Conservation (phyloP, 2,797 vertebrate species). For the Esox lucius region DNA sequence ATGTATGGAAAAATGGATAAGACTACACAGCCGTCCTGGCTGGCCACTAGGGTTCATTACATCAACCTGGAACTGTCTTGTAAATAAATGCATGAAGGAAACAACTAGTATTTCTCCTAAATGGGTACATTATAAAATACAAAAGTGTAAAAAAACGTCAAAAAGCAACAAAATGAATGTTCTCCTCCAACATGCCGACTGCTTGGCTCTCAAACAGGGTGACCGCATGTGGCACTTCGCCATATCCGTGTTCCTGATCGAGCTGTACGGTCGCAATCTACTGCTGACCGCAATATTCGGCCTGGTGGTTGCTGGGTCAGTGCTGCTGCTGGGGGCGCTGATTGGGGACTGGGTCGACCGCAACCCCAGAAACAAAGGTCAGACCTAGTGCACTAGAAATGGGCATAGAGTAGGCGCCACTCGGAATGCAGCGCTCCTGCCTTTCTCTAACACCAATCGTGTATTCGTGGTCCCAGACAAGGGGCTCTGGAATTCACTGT, state of each 20-base stretch:
- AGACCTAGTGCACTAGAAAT: conserved; percentile 10
- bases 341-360: conserved; percentile 83
- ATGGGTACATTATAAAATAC: not conserved
- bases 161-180: not conserved
- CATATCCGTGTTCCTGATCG: conserved; percentile 79
- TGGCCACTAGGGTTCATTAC: not conserved
- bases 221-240: conserved; percentile 83
- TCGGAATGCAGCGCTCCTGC: not conserved
- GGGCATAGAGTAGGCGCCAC: not conserved
- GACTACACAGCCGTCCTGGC: not conserved
- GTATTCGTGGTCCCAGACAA: not conserved
- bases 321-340: conserved; percentile 77
- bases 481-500: conserved; percentile 37
- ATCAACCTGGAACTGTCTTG: not conserved
- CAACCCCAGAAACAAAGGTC: conserved; percentile 82
- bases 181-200: not conserved
- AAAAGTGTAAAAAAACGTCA: not conserved
- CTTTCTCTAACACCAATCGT: not conserved
- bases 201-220: conserved; percentile 62
- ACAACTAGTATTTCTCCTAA: not conserved
- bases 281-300: conserved; percentile 77
- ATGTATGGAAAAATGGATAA: not conserved
- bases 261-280: conserved; percentile 73
- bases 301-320: conserved; percentile 77
- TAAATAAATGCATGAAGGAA: not conserved